These are phyloP conservation scores for Clarias laeviceps DNA, from an alignment of 2,797 vertebrate genomes.

Conservation along the genomic window DNA sequence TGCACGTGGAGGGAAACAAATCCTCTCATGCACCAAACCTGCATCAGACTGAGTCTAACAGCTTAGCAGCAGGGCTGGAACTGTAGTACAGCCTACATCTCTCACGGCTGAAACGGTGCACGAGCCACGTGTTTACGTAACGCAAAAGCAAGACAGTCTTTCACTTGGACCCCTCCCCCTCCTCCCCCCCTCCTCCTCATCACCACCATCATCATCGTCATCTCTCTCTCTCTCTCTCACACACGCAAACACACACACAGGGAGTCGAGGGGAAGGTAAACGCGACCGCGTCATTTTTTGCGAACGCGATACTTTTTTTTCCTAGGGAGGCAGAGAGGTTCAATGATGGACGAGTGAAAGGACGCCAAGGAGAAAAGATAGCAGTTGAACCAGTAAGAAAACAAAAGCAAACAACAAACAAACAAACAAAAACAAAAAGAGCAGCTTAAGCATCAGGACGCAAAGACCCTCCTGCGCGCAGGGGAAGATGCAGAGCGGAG, in stretches of 20 bases:
- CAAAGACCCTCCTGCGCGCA: constrained; percentile 39
- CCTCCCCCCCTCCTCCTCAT: constrained; percentile 76
- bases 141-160: constrained; percentile 81
- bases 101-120: constrained; percentile 72
- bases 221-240: constrained; percentile 1
- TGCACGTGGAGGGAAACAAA: not conserved
- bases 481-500: constrained; percentile 70
- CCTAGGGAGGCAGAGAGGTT: constrained; percentile 62
- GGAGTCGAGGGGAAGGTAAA: constrained; percentile 72
- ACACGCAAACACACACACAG: not conserved
- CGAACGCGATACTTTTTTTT: constrained; percentile 74
- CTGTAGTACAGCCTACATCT: constrained; percentile 54
- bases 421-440: constrained; percentile 29
- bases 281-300: constrained; percentile 75
- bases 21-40: constrained; percentile 7
- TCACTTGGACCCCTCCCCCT: constrained; percentile 87
- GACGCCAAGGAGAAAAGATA: constrained; percentile 43
- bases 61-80: not conserved
- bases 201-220: constrained; percentile 46
- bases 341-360: constrained; percentile 66
- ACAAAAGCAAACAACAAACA: constrained; percentile 31
- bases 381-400: constrained; percentile 39
- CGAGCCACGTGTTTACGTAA: constrained; percentile 92
- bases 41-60: not conserved
- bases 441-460: constrained; percentile 10